Conservation (phyloP, 1,140 invertebrate species). For the Apolygus lucorum region DNA sequence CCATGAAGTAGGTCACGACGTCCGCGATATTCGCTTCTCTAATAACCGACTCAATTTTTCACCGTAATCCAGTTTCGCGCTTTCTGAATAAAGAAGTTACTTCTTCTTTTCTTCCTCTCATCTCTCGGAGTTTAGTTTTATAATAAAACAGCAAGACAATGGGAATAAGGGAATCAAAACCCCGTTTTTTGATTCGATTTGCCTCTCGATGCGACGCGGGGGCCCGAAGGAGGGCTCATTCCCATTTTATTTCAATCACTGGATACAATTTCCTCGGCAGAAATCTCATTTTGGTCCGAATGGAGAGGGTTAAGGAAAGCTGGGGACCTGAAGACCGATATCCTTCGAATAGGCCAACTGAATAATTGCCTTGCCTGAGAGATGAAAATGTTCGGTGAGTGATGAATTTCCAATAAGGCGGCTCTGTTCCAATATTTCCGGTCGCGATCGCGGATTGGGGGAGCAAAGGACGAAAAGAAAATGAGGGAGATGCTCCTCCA, state of each 20-base stretch:
- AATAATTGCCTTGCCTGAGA: not conserved
- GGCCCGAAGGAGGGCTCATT: not conserved
- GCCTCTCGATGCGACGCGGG: too few species aligned
- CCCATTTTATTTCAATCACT: not conserved
- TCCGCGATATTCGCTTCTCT: not conserved
- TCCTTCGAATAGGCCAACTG: not conserved
- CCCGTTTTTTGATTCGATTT: not conserved
- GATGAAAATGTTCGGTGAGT: not conserved
- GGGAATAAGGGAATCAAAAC: not conserved
- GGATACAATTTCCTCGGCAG: not conserved
- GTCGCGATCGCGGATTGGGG: not conserved
- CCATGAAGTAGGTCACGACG: not conserved
- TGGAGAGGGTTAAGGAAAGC: too few species aligned
- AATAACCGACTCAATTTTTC: not conserved
- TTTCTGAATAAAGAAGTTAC: not conserved
- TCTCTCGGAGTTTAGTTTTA: not conserved
- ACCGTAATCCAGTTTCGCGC: not conserved
- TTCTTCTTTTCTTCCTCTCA: not conserved
- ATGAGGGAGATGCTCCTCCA: not conserved
- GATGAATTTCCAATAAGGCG: conserved; percentile 15
- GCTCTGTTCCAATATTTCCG: conserved; percentile 1
- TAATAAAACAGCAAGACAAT: not conserved
- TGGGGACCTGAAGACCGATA: not conserved
- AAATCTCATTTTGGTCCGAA: not conserved
- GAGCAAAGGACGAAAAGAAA: conserved; percentile 3